A percentile compares a stretch with the other conserved stretches of the same genome.
phyloP scores from a whole-genome alignment of 2,797 vertebrate species.

The Semotilus atromaculatus region DNA sequence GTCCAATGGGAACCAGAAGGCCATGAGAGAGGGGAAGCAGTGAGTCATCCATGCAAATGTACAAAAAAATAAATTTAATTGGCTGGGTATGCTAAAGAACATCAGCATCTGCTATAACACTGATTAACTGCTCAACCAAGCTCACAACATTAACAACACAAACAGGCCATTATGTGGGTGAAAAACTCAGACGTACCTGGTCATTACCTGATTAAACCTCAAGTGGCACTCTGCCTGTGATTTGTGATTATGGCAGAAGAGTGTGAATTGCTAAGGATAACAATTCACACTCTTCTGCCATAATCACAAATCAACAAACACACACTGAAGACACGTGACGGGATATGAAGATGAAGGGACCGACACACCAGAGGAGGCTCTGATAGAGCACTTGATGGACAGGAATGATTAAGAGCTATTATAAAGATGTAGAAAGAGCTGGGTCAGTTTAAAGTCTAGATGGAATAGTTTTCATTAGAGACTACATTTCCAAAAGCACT shows the following conservation, averaged over 20 bases:
- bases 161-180: conserved; percentile 46
- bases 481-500: not conserved
- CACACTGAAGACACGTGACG: not conserved
- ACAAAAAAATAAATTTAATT: conserved; percentile 39
- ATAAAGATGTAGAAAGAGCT: not conserved
- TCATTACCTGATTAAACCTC: conserved; percentile 48
- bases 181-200: conserved; percentile 27
- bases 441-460: not conserved
- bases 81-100: conserved; percentile 14
- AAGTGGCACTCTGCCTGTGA: conserved; percentile 2
- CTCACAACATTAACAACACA: conserved; percentile 19
- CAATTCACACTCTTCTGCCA: not conserved
- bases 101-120: conserved; percentile 33
- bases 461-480: not conserved
- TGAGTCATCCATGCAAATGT: conserved; percentile 17
- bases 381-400: not conserved
- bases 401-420: not conserved
- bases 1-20: not conserved
- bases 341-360: not conserved
- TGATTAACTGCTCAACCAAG: conserved; percentile 40
- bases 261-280: not conserved
- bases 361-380: not conserved
- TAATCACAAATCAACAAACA: conserved; percentile 4
- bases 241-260: not conserved
- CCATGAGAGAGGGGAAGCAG: conserved; percentile 20